Evolutionary conservation across 2,888 invertebrate species (phyloP).

Genomic region (Dasypolia templi): DNA sequence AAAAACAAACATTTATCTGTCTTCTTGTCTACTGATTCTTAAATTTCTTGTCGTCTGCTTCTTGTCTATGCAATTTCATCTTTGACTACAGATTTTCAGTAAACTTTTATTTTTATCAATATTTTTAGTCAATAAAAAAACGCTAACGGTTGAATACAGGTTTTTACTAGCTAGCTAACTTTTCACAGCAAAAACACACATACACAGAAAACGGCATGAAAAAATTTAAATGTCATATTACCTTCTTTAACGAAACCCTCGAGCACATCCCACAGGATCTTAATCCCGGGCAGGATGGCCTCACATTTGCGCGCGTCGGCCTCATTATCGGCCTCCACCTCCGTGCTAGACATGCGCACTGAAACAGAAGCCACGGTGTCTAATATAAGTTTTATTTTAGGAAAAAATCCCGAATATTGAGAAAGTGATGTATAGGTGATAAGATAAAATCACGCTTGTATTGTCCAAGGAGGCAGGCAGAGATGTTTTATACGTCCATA

Average conservation of each 20-base stretch:
- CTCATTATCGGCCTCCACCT: slow-evolving; percentile 86
- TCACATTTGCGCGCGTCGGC: slow-evolving; percentile 88
- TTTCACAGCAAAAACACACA: not conserved
- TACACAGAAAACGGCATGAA: not conserved
- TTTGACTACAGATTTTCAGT: no score
- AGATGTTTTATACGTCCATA: not conserved
- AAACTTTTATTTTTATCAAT: no score
- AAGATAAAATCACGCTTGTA: not conserved
- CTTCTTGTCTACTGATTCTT: no score
- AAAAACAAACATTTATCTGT: no score
- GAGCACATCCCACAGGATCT: slow-evolving; percentile 94
- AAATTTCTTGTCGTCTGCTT: no score
- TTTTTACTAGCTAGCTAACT: no score
- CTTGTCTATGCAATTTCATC: no score
- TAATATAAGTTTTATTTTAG: slow-evolving; percentile 26
- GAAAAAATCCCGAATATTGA: not conserved
- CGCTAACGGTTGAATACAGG: no score
- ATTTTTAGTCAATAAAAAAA: no score
- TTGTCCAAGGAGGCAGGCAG: not conserved
- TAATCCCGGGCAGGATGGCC: slow-evolving; percentile 91
- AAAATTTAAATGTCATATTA: slow-evolving; percentile 72
- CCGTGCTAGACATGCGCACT: slow-evolving; percentile 80
- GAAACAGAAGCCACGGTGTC: slow-evolving; percentile 51
- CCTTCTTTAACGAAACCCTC: slow-evolving; percentile 94
- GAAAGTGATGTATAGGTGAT: not conserved